Conservation (phyloP, 2,888 invertebrate genomes). For the Ophion slaviceki region DNA sequence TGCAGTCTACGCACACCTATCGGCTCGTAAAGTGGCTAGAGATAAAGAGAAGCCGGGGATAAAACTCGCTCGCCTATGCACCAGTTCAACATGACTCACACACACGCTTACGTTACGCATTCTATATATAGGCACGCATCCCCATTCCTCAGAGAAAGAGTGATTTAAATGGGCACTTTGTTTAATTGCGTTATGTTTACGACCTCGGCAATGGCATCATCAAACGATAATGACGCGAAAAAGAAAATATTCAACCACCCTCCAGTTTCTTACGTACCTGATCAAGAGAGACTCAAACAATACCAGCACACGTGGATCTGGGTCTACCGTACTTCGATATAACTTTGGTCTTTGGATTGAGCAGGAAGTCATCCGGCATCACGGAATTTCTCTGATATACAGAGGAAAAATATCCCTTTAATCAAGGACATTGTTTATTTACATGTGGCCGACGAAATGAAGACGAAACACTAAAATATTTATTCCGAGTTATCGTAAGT, state of each 20-base stretch:
- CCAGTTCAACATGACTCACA: conserved; percentile 52
- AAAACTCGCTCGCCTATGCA: conserved; percentile 51
- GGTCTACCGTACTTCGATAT: too few species aligned
- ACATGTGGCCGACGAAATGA: too few species aligned
- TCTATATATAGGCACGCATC: conserved; percentile 22
- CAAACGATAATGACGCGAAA: conserved; percentile 56
- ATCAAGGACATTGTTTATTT: too few species aligned
- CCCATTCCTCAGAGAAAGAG: conserved; percentile 57
- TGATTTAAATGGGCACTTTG: conserved; percentile 76
- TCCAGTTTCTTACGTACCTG: neutral
- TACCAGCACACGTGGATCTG: neutral
- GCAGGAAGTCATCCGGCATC: too few species aligned
- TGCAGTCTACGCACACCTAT: conserved; percentile 40
- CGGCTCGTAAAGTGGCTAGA: conserved; percentile 61
- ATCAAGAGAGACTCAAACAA: conserved; percentile 21
- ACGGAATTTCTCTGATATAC: too few species aligned
- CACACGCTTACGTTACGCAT: neutral
- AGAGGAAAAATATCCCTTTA: too few species aligned
- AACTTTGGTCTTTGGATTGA: too few species aligned
- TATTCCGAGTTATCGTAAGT: too few species aligned
- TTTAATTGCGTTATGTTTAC: conserved; percentile 78
- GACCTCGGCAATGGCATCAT: conserved; percentile 66
- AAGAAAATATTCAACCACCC: neutral
- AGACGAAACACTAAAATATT: too few species aligned
- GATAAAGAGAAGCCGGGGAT: conserved; percentile 66